phyloP scores from a whole-genome alignment of 2,113 vertebrate species.

The Carassius auratus region DNA sequence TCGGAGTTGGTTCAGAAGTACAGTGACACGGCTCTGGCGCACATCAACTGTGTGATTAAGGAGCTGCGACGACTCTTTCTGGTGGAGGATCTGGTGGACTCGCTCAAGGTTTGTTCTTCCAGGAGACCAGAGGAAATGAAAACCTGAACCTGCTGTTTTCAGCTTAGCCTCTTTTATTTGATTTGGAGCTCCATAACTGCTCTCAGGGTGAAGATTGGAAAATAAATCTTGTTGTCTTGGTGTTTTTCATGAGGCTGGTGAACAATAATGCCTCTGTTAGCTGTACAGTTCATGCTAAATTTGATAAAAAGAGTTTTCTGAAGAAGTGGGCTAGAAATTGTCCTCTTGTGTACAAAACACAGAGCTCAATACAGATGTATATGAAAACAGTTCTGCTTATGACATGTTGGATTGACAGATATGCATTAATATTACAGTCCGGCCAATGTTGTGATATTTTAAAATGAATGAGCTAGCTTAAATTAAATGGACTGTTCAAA shows the following conservation, averaged over 20 bases:
- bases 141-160: constrained; percentile 35
- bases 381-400: neutral
- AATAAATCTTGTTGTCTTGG: neutral
- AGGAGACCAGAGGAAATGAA: neutral
- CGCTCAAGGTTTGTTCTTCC: constrained; percentile 78
- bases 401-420: neutral
- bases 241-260: neutral
- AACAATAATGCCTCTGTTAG: constrained; percentile 4
- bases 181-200: neutral
- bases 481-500: neutral
- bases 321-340: neutral
- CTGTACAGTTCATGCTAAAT: neutral
- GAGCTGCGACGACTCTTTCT: constrained; percentile 86
- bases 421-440: neutral
- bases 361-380: neutral
- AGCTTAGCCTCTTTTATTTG: constrained; percentile 1
- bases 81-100: constrained; percentile 89
- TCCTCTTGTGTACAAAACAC: neutral
- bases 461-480: neutral
- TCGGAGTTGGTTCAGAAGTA: constrained; percentile 87
- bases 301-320: neutral
- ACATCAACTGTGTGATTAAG: constrained; percentile 81
- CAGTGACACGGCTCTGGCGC: constrained; percentile 80
- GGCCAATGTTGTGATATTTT: neutral
- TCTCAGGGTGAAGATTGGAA: neutral